Evolutionary conservation across 1,140 invertebrate species (phyloP).

Genomic region (Tetramorium parvispinum): DNA sequence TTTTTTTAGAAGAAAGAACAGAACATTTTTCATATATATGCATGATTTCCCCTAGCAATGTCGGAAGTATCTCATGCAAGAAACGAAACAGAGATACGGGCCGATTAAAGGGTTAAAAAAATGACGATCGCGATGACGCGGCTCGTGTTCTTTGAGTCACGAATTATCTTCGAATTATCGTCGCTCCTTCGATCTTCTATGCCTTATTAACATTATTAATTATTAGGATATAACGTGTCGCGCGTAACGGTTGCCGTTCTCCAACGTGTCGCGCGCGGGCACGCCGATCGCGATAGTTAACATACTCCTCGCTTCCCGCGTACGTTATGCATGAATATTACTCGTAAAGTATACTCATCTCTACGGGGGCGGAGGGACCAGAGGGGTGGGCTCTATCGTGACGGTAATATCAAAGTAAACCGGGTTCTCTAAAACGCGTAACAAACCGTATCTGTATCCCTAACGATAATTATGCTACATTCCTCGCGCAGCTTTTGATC

Average conservation of each 20-base stretch:
- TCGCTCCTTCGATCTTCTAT: slow-evolving; percentile 35
- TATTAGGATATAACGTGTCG: slow-evolving; percentile 46
- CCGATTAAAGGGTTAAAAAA: slow-evolving; percentile 38
- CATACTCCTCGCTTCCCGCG: slow-evolving; percentile 24
- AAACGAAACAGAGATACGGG: neutral
- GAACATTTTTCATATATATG: neutral
- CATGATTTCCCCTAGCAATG: neutral
- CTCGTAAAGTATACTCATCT: slow-evolving; percentile 11
- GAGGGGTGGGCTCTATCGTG: slow-evolving; percentile 9
- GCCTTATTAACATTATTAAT: slow-evolving; percentile 48
- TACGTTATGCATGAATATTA: slow-evolving; percentile 25
- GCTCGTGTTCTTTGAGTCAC: neutral
- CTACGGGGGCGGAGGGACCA: neutral
- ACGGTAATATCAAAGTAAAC: slow-evolving; percentile 73
- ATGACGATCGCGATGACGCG: neutral
- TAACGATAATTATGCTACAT: slow-evolving; percentile 66
- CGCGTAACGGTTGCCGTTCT: neutral
- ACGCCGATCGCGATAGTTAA: slow-evolving; percentile 26
- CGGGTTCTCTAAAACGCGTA: slow-evolving; percentile 75
- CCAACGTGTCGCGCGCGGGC: slow-evolving; percentile 14
- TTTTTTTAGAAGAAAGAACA: neutral
- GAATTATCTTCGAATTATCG: slow-evolving; percentile 22
- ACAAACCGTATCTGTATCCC: slow-evolving; percentile 73
- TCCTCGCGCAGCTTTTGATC: slow-evolving; percentile 73
- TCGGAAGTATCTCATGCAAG: neutral